Evolutionary conservation across 1,140 invertebrate genomes (phyloP), one percentile per base, ranked within the genome.

Genomic region (Andrena cerasifolii): DNA sequence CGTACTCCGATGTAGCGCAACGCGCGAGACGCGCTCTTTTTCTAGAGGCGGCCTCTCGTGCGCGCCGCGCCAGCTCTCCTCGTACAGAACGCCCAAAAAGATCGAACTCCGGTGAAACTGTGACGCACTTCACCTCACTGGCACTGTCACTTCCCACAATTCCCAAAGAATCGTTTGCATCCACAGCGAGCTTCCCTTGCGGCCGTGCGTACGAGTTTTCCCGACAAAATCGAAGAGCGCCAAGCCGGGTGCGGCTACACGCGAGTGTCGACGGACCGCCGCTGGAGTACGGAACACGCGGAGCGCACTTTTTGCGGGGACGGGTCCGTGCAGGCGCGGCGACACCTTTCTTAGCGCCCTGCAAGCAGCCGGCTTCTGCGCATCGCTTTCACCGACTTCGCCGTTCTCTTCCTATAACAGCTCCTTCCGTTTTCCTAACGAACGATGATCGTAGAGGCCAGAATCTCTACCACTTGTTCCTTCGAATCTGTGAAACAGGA

Each of bases 201-300:
- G n/a, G 51, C 18, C 45, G 45, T 33, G 12, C 18, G n/a, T 40
- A 24, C 7, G 59, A 61, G 28, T 56, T 59, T 78, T 84, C 78
- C 68, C 49, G 58, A 62, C 62, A 51, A 62, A 75, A 84, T 47
- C 28, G 43, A 70, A 71, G 71, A 76, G 65, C 59, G 68, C 47
- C 51, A 71, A 63, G 80, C 85, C 85, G 85, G 85, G 70, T 73
- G 85, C 83, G 83, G 78, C 72, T 77, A 49, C 58, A 83, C 68
- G 62, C 56, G 77, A 86, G 74, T 78, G 72, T 85, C 68, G 84
- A 85, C 77, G 77, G 73, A 62, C 76, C 80, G 77, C 83, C 78
- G 68, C 79, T 81, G 67, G 79, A 85, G 80, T 77, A 80, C 82
- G 78, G 82, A 77, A 80, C 85, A 86, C 84, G 85, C 84, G 78